Evolutionary conservation across 1,140 invertebrate species (phyloP).

Genomic region (Colletes gigas): DNA sequence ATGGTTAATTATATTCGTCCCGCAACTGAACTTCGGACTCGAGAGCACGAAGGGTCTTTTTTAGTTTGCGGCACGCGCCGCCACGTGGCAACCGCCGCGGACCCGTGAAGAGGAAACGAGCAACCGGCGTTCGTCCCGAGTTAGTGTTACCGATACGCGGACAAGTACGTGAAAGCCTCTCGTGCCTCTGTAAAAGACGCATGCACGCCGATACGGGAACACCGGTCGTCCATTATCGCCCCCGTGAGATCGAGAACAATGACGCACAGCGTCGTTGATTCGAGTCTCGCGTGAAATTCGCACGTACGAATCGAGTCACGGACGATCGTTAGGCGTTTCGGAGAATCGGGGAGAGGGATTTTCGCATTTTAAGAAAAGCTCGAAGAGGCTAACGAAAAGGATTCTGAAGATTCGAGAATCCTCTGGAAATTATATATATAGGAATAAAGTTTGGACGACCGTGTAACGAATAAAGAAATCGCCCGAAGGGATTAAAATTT

Average conservation of each 20-base stretch:
- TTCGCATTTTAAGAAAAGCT: no score
- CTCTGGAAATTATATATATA: no score
- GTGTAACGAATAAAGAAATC: no score
- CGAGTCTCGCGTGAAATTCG: not conserved
- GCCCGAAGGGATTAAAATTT: no score
- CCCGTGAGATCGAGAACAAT: constrained; percentile 54
- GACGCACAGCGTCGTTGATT: constrained; percentile 35
- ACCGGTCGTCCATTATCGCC: constrained; percentile 53
- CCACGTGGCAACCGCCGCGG: constrained; percentile 73
- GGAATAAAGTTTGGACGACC: no score
- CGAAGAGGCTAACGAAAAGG: no score
- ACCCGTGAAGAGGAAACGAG: constrained; percentile 73
- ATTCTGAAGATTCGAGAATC: no score
- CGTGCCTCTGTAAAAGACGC: constrained; percentile 18
- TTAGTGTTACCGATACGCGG: constrained; percentile 75
- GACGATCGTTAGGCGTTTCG: no score
- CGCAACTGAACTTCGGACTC: constrained; percentile 68
- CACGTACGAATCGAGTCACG: not conserved
- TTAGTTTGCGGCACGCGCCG: constrained; percentile 80
- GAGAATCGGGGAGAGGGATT: no score
- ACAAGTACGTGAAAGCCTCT: constrained; percentile 20
- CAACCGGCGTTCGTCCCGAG: constrained; percentile 53
- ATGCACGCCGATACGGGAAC: not conserved
- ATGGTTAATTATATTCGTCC: constrained; percentile 80
- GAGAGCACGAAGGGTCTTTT: constrained; percentile 74